A percentile compares a stretch with the other conserved stretches of the same genome.
Conservation (phyloP, 2,888 invertebrate species). For the Ramazzottius varieornatus region DNA sequence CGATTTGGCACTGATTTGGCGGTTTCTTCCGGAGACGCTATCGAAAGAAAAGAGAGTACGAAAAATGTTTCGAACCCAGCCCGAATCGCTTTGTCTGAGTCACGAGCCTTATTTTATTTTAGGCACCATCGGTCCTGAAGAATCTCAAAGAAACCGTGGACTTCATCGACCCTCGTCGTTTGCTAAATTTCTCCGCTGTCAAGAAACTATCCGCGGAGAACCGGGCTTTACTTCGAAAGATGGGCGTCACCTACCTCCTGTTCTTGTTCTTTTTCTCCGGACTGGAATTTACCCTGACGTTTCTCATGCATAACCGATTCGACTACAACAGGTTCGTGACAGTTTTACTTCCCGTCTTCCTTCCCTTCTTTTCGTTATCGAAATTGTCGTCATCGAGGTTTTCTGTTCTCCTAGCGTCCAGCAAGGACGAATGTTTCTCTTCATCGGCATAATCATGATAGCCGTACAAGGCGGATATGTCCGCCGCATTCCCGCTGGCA, state of each 20-base stretch:
- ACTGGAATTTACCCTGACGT: conserved; percentile 83
- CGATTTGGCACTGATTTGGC: conserved; percentile 45
- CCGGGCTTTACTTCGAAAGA: conserved; percentile 13
- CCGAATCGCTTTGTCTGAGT: neutral
- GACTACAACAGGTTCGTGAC: conserved; percentile 36
- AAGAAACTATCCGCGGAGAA: conserved; percentile 30
- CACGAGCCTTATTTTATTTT: conserved; percentile 7
- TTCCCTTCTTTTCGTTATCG: too few species aligned
- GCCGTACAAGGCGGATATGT: conserved; percentile 59
- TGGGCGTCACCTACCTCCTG: conserved; percentile 36
- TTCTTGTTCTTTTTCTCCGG: conserved; percentile 85
- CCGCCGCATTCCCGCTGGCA: conserved; percentile 42
- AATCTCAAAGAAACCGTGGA: conserved; percentile 37
- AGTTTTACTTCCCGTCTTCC: neutral
- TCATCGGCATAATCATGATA: conserved; percentile 74
- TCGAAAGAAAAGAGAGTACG: conserved; percentile 33
- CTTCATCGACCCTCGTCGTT: conserved; percentile 33
- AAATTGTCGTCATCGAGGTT: neutral
- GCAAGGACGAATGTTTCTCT: conserved; percentile 90
- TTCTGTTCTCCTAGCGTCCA: conserved; percentile 41
- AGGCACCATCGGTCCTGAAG: conserved; percentile 36
- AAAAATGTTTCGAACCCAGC: neutral
- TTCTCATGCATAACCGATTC: conserved; percentile 73
- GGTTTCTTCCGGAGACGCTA: conserved; percentile 56
- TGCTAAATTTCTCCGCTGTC: conserved; percentile 39